These are phyloP conservation scores for Polydrusus tereticollis DNA, from an alignment of 2,888 invertebrate species.

Conservation along the genomic window DNA sequence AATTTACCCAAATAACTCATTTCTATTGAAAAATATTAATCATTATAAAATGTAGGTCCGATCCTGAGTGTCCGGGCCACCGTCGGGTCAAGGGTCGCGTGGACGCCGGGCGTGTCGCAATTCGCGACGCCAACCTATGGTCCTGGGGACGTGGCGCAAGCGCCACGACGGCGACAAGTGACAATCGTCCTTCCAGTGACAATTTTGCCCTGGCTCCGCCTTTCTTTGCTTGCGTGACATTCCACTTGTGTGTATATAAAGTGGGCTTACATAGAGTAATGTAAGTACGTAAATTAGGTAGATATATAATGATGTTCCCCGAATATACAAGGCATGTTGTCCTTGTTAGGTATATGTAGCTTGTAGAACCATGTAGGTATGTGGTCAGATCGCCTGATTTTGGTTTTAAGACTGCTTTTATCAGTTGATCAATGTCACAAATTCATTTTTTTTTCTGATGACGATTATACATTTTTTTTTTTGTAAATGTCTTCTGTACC, in stretches of 20 bases:
- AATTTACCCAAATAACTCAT: too few relatives aligned
- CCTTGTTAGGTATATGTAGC: background rate
- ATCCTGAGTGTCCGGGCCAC: constrained; percentile 61
- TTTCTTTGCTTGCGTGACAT: constrained; percentile 28
- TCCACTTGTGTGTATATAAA: constrained; percentile 20
- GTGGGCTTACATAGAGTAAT: constrained; percentile 13
- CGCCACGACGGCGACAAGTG: constrained; percentile 65
- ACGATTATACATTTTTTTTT: too few relatives aligned
- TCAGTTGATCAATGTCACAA: too few relatives aligned
- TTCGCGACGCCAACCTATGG: constrained; percentile 67
- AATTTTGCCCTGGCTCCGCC: constrained; percentile 64
- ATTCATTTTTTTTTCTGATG: too few relatives aligned
- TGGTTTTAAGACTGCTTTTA: too few relatives aligned
- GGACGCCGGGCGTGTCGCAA: constrained; percentile 67
- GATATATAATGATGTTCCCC: background rate
- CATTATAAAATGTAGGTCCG: constrained; percentile 48
- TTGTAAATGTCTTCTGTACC: too few relatives aligned
- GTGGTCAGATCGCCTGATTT: too few relatives aligned
- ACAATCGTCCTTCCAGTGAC: constrained; percentile 67
- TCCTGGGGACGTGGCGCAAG: constrained; percentile 64
- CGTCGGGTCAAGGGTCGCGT: constrained; percentile 67
- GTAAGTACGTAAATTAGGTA: constrained; percentile 21
- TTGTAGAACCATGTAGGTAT: too few relatives aligned
- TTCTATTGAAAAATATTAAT: background rate
- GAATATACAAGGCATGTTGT: background rate